Evolutionary conservation across 2,888 invertebrate species (phyloP).

Genomic region (Drosophila neutralis): DNA sequence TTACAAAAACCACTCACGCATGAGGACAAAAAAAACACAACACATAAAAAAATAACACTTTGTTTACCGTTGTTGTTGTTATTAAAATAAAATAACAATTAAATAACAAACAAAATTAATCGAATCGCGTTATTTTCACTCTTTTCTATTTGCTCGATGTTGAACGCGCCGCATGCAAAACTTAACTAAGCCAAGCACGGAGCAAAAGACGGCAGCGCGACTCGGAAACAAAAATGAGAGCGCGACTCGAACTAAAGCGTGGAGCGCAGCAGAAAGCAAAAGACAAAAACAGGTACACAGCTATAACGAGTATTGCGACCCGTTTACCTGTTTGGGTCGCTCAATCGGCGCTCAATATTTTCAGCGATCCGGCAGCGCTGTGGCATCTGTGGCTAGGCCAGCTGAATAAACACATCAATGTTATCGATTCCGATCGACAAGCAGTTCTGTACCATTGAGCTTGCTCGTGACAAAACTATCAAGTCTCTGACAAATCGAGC

Average conservation of each 20-base stretch:
- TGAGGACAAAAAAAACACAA: conserved; percentile 12
- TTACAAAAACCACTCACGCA: conserved; percentile 37
- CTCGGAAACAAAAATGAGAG: conserved; percentile 36
- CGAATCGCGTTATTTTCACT: conserved; percentile 36
- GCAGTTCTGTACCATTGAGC: background rate
- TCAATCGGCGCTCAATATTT: conserved; percentile 9
- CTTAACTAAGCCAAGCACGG: conserved; percentile 47
- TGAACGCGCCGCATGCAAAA: conserved; percentile 65
- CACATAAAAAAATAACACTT: conserved; percentile 23
- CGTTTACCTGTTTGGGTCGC: conserved; percentile 49
- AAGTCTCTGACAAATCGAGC: background rate
- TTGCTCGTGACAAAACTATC: too few relatives aligned
- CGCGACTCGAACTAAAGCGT: conserved; percentile 2
- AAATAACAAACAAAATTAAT: conserved; percentile 12
- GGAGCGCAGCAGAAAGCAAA: conserved; percentile 20
- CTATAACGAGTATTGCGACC: conserved; percentile 53
- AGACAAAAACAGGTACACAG: conserved; percentile 54
- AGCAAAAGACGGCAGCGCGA: conserved; percentile 19
- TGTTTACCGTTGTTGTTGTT: conserved; percentile 23
- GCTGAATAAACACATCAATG: background rate
- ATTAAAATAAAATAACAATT: conserved; percentile 15
- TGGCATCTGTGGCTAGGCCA: conserved; percentile 4
- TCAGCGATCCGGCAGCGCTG: conserved; percentile 26
- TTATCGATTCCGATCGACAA: background rate
- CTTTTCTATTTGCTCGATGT: conserved; percentile 34